Percentiles rank a stretch among this genome's conserved stretches.
phyloP scores from a whole-genome alignment of 2,113 vertebrate genomes.

The Perccottus glenii region DNA sequence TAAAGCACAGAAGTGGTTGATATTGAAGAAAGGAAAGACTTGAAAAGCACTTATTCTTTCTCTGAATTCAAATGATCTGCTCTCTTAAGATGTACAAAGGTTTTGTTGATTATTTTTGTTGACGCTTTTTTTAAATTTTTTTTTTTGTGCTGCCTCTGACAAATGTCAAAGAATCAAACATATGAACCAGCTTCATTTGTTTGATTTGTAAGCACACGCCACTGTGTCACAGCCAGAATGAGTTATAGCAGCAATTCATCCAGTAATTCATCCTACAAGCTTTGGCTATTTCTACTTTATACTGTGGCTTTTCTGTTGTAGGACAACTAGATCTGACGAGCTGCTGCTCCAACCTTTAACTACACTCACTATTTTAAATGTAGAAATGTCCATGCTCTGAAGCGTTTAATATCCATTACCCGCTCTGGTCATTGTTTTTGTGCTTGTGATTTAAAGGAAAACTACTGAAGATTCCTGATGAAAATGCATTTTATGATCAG shows the following conservation, averaged over 20 bases:
- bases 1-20: slow-evolving; percentile 29
- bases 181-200: background rate
- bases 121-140: no score
- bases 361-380: no score
- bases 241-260: background rate
- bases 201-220: background rate
- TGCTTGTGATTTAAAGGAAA: no score
- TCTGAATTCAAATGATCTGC: slow-evolving; percentile 29
- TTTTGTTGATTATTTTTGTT: slow-evolving; percentile 18
- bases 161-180: slow-evolving; percentile 16
- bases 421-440: no score
- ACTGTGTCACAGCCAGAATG: background rate
- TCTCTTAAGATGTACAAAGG: slow-evolving; percentile 21
- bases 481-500: no score
- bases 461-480: no score
- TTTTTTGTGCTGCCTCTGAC: background rate
- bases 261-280: background rate
- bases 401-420: no score
- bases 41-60: slow-evolving; percentile 24
- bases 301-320: background rate
- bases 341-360: no score
- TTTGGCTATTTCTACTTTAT: background rate
- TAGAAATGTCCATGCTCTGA: no score
- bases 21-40: slow-evolving; percentile 31
- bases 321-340: no score